phyloP scores from a whole-genome alignment of 2,113 vertebrate genomes.

The Rafetus swinhoei region DNA sequence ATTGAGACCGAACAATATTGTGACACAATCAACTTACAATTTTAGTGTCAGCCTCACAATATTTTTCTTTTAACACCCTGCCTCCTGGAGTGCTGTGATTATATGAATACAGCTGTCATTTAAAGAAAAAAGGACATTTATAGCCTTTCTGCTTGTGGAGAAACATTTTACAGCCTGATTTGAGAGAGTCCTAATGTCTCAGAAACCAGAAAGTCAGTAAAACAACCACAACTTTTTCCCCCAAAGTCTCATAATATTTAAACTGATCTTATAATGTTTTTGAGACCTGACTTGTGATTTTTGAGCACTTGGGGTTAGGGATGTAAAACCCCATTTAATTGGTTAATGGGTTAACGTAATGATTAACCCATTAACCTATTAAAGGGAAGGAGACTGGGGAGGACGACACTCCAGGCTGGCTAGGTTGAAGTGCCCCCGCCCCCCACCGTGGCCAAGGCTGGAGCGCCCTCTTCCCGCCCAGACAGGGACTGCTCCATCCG shows the following conservation, averaged over 20 bases:
- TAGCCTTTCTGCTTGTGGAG: neutral
- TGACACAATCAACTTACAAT: neutral
- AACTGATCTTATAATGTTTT: neutral
- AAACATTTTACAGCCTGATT: neutral
- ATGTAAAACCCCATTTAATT: no score
- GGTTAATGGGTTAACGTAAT: no score
- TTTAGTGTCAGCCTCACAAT: neutral
- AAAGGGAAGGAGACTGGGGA: no score
- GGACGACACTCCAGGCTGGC: no score
- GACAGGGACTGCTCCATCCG: no score
- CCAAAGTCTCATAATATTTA: neutral
- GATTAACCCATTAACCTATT: no score
- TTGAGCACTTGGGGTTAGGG: neutral
- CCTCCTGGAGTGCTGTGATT: neutral
- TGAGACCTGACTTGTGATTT: neutral
- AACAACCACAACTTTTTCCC: neutral
- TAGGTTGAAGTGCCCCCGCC: no score
- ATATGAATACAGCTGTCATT: neutral
- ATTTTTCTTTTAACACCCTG: neutral
- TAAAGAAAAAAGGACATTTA: neutral
- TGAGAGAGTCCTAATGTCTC: neutral
- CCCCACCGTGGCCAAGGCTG: no score
- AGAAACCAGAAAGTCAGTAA: neutral
- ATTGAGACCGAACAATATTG: slow-evolving; percentile 35
- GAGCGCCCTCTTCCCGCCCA: no score